Evolutionary conservation across 2,888 invertebrate genomes (phyloP).

Genomic region (Pristionchus arcanus): DNA sequence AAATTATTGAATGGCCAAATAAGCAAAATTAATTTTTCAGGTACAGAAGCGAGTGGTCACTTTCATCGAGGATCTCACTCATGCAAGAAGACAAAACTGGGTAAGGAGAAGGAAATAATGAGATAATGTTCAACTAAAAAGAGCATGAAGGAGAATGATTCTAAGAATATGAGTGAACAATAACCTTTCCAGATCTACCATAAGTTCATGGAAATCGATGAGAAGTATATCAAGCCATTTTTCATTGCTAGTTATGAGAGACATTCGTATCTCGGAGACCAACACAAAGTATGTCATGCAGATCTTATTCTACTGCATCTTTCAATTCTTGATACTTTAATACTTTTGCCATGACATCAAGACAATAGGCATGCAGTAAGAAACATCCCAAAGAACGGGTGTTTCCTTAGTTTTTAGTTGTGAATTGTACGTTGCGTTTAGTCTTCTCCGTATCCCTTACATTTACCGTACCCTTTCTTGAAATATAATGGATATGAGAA

Average conservation of each 20-base stretch:
- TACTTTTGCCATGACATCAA: no score
- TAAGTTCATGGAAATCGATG: constrained; percentile 56
- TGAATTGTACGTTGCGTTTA: no score
- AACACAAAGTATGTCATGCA: constrained; percentile 41
- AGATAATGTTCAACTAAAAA: background rate
- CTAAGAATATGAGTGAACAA: background rate
- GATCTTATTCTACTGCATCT: background rate
- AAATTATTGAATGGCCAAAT: background rate
- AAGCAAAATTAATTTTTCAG: constrained; percentile 15
- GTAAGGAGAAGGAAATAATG: constrained; percentile 34
- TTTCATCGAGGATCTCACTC: constrained; percentile 47
- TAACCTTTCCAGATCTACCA: constrained; percentile 39
- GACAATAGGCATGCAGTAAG: no score
- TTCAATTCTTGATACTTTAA: no score
- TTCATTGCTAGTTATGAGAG: constrained; percentile 27
- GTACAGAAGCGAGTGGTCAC: constrained; percentile 50
- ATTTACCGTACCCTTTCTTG: no score
- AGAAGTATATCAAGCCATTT: constrained; percentile 49
- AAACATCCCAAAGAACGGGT: no score
- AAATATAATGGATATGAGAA: no score
- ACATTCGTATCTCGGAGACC: constrained; percentile 51
- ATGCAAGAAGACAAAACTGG: constrained; percentile 43
- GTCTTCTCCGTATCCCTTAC: no score
- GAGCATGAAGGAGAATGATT: background rate
- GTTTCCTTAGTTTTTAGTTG: no score